Conservation (phyloP, 1,140 invertebrate species). For the Plutomurus gul region DNA sequence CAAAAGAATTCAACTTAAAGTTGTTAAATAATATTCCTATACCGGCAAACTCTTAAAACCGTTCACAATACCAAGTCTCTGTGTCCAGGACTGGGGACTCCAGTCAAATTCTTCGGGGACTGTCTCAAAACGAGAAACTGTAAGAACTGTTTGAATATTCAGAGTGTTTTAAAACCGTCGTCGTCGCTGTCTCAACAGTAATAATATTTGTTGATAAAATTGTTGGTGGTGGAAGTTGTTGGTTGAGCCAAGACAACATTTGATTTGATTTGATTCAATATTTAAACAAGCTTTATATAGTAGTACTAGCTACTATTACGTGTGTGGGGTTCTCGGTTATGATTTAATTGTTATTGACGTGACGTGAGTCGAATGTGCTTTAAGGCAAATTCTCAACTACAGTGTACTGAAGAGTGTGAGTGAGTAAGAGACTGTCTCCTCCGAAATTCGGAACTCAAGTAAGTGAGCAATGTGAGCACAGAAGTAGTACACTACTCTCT, state of each 20-base stretch:
- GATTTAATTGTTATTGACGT: too few species aligned
- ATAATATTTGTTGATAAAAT: constrained; percentile 23
- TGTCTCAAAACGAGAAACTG: too few species aligned
- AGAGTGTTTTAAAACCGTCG: constrained; percentile 1
- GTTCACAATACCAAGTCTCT: too few species aligned
- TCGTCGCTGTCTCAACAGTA: not conserved
- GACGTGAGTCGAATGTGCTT: constrained; percentile 15
- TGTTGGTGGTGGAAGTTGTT: constrained; percentile 8
- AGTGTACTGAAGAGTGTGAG: constrained; percentile 13
- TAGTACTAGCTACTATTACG: not conserved
- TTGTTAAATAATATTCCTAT: too few species aligned
- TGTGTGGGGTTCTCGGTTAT: not conserved
- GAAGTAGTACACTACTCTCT: too few species aligned
- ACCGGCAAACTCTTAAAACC: too few species aligned
- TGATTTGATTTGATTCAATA: constrained; percentile 22
- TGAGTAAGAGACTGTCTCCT: not conserved
- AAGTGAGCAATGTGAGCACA: not conserved
- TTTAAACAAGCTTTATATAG: constrained; percentile 11
- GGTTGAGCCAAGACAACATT: constrained; percentile 15
- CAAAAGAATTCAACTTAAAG: too few species aligned
- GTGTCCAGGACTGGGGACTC: too few species aligned
- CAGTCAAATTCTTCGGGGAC: too few species aligned
- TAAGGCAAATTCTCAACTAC: constrained; percentile 5
- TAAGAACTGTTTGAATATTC: too few species aligned
- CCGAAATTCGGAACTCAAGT: constrained; percentile 25